Evolutionary conservation across 2,888 invertebrate species (phyloP).

Genomic region (Chironomus tentans): DNA sequence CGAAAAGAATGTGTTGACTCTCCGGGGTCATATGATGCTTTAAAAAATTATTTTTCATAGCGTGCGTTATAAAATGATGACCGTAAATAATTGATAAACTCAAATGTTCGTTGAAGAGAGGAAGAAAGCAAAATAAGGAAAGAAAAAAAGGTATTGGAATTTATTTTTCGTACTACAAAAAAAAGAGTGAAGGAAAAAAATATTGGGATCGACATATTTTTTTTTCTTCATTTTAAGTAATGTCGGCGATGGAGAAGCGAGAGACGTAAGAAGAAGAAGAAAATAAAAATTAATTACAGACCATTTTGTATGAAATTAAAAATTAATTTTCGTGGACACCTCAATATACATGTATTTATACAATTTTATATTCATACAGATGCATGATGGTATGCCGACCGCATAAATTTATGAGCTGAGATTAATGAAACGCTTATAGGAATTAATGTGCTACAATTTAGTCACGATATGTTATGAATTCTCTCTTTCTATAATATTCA

Average conservation of each 20-base stretch:
- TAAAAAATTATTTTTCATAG: not conserved
- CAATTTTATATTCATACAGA: not conserved
- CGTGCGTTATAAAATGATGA: too few species aligned
- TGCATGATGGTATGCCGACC: not conserved
- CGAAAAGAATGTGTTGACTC: too few species aligned
- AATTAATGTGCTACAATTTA: conserved; percentile 12
- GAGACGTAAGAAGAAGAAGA: not conserved
- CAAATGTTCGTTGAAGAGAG: too few species aligned
- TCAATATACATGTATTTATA: not conserved
- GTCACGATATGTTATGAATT: not conserved
- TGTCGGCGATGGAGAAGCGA: not conserved
- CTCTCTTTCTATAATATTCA: not conserved
- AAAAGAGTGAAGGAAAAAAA: too few species aligned
- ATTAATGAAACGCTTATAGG: conserved; percentile 6
- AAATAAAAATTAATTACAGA: not conserved
- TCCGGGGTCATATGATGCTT: not conserved
- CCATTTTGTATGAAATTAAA: not conserved
- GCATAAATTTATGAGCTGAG: not conserved
- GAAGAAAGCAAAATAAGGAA: not conserved
- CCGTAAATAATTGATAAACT: too few species aligned
- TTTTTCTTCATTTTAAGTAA: not conserved
- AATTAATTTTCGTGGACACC: conserved; percentile 10
- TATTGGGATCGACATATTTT: too few species aligned
- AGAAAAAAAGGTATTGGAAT: not conserved
- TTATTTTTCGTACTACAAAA: too few species aligned